Base-by-base conservation (phyloP, 2,797 vertebrate species). In the Lepilemur septentrionalis region DNA sequence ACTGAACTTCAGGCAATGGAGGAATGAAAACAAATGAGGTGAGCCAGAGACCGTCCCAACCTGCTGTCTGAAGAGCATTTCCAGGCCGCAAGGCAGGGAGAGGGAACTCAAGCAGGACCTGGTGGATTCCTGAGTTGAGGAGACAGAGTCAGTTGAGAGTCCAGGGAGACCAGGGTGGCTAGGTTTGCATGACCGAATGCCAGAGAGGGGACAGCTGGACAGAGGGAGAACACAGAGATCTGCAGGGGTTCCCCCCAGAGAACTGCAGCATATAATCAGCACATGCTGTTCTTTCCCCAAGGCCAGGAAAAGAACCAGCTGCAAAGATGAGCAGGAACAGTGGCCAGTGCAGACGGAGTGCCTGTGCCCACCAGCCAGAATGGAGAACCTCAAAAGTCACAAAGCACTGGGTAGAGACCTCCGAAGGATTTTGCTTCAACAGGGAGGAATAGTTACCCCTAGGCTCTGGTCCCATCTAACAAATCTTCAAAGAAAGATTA, bases 401-500 rank as follows among this genome's bases (percentile, higher is more conserved):
- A 14, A 70, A 52, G 67, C 18, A 35, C 0, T 57, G n/a, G 1
- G 28, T 1, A 46, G 35, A 41, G 14, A 93, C 25, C 5, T 18
- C 85, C 25, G 10, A 83, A 52, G 85, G n/a, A 59, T 35, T 81
- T 38, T 61, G 32, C 46, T 52, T 57, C 41, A 2, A 46, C 1
- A 30, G 32, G 14, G 12, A 90, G 28, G 20, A 65, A 65, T 70
- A 81, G 67, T 50, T 67, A 94, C 20, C 46, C 9, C 38, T 43
- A 78, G 46, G 28, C 63, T 59, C 84, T 75, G 25, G 41, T 50
- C 46, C 46, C 48, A 89, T 43, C 38, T 65, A 88, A 88, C 25
- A 84, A 52, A 90, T 63, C 61, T 75, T 52, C 67, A 95, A n/a
- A 67, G 83, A 55, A 96, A 78, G 59, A 63, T 67, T 43, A 81